Evolutionary conservation across 2,113 vertebrate species (phyloP), one percentile per base, ranked within the genome.

Genomic region (Oryctolagus cuniculus): DNA sequence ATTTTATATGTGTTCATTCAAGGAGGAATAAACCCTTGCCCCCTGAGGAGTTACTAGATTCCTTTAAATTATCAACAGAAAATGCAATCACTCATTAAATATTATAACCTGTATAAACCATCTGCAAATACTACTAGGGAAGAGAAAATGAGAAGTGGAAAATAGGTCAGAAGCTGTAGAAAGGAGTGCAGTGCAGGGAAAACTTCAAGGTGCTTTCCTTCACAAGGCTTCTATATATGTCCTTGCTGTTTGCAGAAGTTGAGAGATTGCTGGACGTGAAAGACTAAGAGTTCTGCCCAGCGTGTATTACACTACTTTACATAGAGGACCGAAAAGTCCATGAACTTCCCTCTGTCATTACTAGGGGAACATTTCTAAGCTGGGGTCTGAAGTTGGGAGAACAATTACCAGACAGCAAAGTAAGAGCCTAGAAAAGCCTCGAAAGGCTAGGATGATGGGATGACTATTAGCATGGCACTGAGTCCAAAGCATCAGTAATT

Each of bases 61-160:
- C 53, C 44, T 61, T 69, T 36, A 90, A 89, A 83, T 63, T 36
- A 70, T 70, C 87, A 83, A 49, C 6, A 69, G 36, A 69, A 94
- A 84, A 51, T 21, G n/a, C 22, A 77, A 77, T 55, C 61, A 61
- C 29, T 64, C 27, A 53, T 78, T 70, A 31, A 63, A 4, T 63
- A 70, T 29, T 38, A 31, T 31, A 61, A 31, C 13, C 31, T 61
- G 22, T 36, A 70, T 78, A 70, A 6, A 15, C 38, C 36, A 3
- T 63, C 64, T 72, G 29, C 31, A 63, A 27, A 38, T 36, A 51
- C 36, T 85, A 70, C 63, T 63, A 70, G 19, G 90, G 31, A 61
- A 72, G 31, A 94, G 17, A 77, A 27, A 74, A 82, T 55, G 58
- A 25, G 15, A 75, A 15, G 19, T 53, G 31, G 53, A 74, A 87